These are phyloP conservation scores for Dasyprocta punctata DNA, from an alignment of 2,113 vertebrate genomes.

Conservation along the genomic window DNA sequence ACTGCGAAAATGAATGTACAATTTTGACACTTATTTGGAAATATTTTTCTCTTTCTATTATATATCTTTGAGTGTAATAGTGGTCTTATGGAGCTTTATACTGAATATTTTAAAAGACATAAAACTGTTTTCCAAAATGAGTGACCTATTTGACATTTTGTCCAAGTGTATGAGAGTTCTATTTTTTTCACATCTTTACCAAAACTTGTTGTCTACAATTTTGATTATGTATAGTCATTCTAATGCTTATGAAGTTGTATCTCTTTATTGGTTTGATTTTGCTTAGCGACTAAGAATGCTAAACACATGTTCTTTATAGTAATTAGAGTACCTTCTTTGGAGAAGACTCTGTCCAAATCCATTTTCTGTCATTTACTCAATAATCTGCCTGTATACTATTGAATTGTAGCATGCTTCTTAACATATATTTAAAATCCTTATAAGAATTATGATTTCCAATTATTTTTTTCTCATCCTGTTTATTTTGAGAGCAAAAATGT, in stretches of 20 bases:
- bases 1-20: background rate
- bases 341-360: background rate
- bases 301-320: background rate
- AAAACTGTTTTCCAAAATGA: background rate
- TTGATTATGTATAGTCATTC: background rate
- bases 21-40: background rate
- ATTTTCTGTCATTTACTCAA: background rate
- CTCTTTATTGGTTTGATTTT: background rate
- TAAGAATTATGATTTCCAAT: background rate
- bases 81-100: background rate
- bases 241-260: background rate
- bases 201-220: background rate
- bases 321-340: background rate
- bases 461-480: background rate
- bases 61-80: background rate
- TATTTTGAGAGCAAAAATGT: background rate
- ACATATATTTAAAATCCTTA: background rate
- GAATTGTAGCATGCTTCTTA: background rate
- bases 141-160: background rate
- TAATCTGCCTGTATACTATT: background rate
- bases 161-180: background rate
- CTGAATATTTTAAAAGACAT: background rate
- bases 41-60: background rate
- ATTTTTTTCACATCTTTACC: background rate
- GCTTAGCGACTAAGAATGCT: background rate